Conservation (phyloP, 2,113 vertebrate species). For the Chionis minor region DNA sequence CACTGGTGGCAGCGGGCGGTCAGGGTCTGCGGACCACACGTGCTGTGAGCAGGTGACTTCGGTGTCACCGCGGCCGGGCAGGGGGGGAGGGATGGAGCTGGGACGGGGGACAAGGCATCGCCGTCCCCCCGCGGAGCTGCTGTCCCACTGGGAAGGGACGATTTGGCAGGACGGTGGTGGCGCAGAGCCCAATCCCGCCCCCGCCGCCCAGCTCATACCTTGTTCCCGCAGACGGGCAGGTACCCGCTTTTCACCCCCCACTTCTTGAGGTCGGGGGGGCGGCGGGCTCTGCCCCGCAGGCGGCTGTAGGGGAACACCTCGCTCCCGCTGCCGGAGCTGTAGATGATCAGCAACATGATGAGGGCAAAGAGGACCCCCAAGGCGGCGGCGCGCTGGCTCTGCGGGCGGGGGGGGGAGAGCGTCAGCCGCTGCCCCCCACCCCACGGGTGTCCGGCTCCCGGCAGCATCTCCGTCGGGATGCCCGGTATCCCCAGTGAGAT, state of each 20-base stretch:
- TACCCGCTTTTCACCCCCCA: constrained; percentile 85
- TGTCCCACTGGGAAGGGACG: not conserved
- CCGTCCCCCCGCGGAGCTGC: not conserved
- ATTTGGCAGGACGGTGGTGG: accelerated
- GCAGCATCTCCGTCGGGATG: not conserved
- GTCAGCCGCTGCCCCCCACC: not conserved
- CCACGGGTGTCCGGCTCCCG: accelerated
- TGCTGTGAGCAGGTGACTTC: not conserved
- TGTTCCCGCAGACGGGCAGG: constrained; percentile 84
- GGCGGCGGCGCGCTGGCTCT: constrained; percentile 87
- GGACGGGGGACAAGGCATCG: not conserved
- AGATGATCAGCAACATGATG: constrained; percentile 92
- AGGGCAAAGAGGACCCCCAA: constrained; percentile 85
- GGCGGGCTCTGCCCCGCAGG: constrained; percentile 49
- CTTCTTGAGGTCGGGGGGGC: constrained; percentile 81
- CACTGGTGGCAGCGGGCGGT: constrained; percentile 84
- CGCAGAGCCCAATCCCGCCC: not conserved
- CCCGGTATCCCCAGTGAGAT: not conserved
- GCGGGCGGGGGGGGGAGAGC: not conserved
- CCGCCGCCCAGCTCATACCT: constrained; percentile 72
- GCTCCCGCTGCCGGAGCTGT: constrained; percentile 85
- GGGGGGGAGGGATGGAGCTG: not conserved
- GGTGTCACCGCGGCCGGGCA: accelerated
- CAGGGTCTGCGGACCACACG: constrained; percentile 79
- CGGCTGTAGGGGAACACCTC: constrained; percentile 77